Percentiles rank a stretch among this genome's conserved stretches.
phyloP scores from a whole-genome alignment of 2,797 vertebrate genomes.

The Enteromius thamalakanensis region DNA sequence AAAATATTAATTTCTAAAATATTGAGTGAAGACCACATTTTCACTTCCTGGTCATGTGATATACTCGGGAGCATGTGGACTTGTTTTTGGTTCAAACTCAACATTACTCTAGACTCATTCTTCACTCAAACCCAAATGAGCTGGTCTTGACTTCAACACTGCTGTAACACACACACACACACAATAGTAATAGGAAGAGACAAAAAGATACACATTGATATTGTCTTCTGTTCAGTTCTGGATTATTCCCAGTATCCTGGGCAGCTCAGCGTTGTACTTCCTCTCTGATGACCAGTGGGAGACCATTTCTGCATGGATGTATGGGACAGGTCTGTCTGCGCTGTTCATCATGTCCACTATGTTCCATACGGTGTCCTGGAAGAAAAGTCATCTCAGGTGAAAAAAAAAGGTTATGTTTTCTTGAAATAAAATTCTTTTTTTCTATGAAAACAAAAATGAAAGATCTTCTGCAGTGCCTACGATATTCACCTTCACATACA shows the following conservation, averaged over 20 bases:
- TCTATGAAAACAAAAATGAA: background rate
- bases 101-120: background rate
- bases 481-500: background rate
- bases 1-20: background rate
- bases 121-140: background rate
- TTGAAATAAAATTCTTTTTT: background rate
- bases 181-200: background rate
- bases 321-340: conserved; percentile 87
- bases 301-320: conserved; percentile 80
- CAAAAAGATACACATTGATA: background rate
- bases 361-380: conserved; percentile 95
- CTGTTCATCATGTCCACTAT: conserved; percentile 93
- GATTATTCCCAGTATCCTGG: conserved; percentile 94
- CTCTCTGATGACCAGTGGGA: conserved; percentile 91
- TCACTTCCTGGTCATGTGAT: background rate
- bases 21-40: background rate
- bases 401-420: conserved; percentile 11
- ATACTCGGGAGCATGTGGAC: background rate
- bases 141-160: background rate
- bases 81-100: background rate
- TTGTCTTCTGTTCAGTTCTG: conserved; percentile 76
- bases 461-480: background rate
- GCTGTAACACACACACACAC: background rate
- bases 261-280: conserved; percentile 89
- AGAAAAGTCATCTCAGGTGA: conserved; percentile 92